phyloP scores from a whole-genome alignment of 2,797 vertebrate genomes.

The Schizopygopsis pylzovi region DNA sequence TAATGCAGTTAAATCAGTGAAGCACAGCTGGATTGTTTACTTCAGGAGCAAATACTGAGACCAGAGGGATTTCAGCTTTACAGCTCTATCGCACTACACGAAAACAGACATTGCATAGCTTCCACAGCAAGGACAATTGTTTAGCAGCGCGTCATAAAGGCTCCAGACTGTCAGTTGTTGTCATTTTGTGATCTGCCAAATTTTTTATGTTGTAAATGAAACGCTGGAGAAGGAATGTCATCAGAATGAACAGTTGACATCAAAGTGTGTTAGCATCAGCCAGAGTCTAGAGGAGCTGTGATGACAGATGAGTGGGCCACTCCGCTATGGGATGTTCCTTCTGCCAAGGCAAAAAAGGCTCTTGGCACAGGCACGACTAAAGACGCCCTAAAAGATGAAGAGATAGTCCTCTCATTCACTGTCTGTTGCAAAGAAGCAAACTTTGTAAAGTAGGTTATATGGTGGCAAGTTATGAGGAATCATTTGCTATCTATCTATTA shows the following conservation, averaged over 20 bases:
- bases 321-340: conserved; percentile 31
- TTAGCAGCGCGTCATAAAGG: conserved; percentile 4
- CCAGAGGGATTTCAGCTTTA: conserved; percentile 19
- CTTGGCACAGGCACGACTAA: conserved; percentile 17
- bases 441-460: conserved; percentile 33
- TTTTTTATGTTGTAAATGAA: conserved; percentile 45
- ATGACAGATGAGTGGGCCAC: conserved; percentile 47
- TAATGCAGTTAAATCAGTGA: neutral
- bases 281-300: conserved; percentile 31
- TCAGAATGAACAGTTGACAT: conserved; percentile 52
- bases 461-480: neutral
- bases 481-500: neutral
- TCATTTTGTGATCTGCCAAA: conserved; percentile 45
- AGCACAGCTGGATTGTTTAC: neutral
- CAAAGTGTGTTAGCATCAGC: conserved; percentile 46
- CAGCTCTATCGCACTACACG: neutral
- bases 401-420: conserved; percentile 1
- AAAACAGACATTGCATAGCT: conserved; percentile 27
- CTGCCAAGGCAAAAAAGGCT: conserved; percentile 37
- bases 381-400: conserved; percentile 22
- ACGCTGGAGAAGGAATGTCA: conserved; percentile 45
- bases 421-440: conserved; percentile 9
- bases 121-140: conserved; percentile 36
- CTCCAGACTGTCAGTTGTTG: conserved; percentile 47
- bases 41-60: neutral